phyloP scores from a whole-genome alignment of 2,888 invertebrate species.

The Aproaerema taeniolella region DNA sequence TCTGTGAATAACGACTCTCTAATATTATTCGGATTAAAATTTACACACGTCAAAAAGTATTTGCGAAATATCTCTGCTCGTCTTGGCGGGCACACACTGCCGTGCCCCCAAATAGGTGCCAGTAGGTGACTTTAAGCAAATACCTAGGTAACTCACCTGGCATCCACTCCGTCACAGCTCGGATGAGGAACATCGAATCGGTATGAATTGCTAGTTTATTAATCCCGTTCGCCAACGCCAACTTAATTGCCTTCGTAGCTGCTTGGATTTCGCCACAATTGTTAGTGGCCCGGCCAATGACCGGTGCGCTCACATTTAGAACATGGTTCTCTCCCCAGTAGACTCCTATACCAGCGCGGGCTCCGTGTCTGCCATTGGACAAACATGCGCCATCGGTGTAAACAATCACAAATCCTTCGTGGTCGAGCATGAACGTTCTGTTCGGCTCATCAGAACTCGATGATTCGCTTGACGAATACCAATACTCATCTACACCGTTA shows the following conservation, averaged over 20 bases:
- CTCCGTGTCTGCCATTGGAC: conserved; percentile 84
- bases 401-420: conserved; percentile 67
- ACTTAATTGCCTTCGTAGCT: conserved; percentile 84
- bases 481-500: conserved; percentile 44
- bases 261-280: conserved; percentile 98
- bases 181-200: conserved; percentile 94
- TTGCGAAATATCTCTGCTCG: too few species aligned
- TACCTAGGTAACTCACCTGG: too few species aligned
- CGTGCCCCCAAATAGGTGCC: too few species aligned
- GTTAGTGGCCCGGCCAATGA: conserved; percentile 91
- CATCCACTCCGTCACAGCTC: conserved; percentile 92
- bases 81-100: too few species aligned
- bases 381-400: conserved; percentile 97
- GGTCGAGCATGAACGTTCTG: conserved; percentile 30
- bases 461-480: conserved; percentile 26
- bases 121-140: too few species aligned
- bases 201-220: conserved; percentile 87
- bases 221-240: conserved; percentile 81
- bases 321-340: conserved; percentile 90
- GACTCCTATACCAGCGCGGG: conserved; percentile 94
- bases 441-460: conserved; percentile 12
- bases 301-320: conserved; percentile 87
- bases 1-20: too few species aligned
- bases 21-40: too few species aligned
- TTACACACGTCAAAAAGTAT: too few species aligned